Percentiles rank a stretch among this genome's conserved stretches.
phyloP scores from a whole-genome alignment of 2,797 vertebrate genomes.

The Heliangelus exortis region DNA sequence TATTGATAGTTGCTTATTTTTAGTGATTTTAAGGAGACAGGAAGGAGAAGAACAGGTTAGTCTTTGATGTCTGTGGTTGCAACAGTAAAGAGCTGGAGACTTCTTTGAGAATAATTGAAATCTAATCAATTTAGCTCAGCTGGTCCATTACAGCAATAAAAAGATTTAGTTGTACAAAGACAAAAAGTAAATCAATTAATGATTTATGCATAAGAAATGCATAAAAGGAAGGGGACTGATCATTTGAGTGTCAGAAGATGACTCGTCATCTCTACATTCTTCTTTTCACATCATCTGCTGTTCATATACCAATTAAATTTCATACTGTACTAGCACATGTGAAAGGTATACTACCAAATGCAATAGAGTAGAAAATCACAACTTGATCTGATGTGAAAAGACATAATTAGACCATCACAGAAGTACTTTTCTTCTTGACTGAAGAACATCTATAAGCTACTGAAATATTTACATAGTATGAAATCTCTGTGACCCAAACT shows the following conservation, averaged over 20 bases:
- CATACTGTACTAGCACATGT: not conserved
- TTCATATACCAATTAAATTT: not conserved
- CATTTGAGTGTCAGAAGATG: not conserved
- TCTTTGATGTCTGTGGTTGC: conserved; percentile 56
- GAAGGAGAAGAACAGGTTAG: conserved; percentile 39
- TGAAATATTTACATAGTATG: not conserved
- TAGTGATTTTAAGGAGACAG: conserved; percentile 61
- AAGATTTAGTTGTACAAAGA: conserved; percentile 47
- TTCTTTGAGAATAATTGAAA: conserved; percentile 67
- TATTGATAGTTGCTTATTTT: conserved; percentile 76
- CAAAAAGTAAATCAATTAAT: conserved; percentile 55
- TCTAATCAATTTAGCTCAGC: conserved; percentile 66
- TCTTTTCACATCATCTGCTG: not conserved
- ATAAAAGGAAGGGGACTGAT: conserved; percentile 1
- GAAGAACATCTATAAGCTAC: not conserved
- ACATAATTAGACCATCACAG: not conserved
- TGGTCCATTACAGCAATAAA: conserved; percentile 42
- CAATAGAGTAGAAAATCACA: not conserved
- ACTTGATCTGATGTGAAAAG: not conserved
- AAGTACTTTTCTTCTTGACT: not conserved
- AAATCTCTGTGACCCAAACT: not conserved
- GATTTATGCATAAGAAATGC: conserved; percentile 6
- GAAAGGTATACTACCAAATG: not conserved
- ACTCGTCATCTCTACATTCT: not conserved
- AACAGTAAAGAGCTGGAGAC: conserved; percentile 15